phyloP scores from a whole-genome alignment of 2,888 invertebrate genomes.

The Electrophaes corylata region DNA sequence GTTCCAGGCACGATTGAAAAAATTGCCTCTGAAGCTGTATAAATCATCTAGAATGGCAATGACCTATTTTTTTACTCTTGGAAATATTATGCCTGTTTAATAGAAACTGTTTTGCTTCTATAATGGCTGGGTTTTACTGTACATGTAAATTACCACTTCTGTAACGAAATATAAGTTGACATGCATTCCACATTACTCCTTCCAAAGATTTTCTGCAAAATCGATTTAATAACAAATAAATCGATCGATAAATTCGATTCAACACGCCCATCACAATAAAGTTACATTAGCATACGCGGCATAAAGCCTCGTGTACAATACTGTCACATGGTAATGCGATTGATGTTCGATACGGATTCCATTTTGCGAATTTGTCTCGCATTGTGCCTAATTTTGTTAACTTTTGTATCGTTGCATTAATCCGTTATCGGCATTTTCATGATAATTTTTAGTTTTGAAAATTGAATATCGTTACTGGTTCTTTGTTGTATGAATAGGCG shows the following conservation, averaged over 20 bases:
- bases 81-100: too few relatives aligned
- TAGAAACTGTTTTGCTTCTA: too few relatives aligned
- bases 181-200: slow-evolving; percentile 42
- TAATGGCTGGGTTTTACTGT: too few relatives aligned
- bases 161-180: slow-evolving; percentile 19
- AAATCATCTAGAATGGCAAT: too few relatives aligned
- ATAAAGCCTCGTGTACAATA: slow-evolving; percentile 47
- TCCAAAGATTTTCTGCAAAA: slow-evolving; percentile 52
- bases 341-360: slow-evolving; percentile 64
- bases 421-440: slow-evolving; percentile 75
- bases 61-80: too few relatives aligned
- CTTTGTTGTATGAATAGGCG: slow-evolving; percentile 44
- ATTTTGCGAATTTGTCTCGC: slow-evolving; percentile 73
- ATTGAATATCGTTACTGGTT: slow-evolving; percentile 39
- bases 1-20: too few relatives aligned
- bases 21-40: too few relatives aligned
- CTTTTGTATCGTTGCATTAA: slow-evolving; percentile 53
- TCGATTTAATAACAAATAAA: slow-evolving; percentile 52
- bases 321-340: slow-evolving; percentile 70
- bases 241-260: slow-evolving; percentile 49
- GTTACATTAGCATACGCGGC: slow-evolving; percentile 57
- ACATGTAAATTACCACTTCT: not conserved
- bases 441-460: slow-evolving; percentile 60
- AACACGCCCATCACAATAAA: slow-evolving; percentile 57
- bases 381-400: slow-evolving; percentile 64